phyloP scores from a whole-genome alignment of 2,888 invertebrate genomes.

The Drosophila villosipedis region DNA sequence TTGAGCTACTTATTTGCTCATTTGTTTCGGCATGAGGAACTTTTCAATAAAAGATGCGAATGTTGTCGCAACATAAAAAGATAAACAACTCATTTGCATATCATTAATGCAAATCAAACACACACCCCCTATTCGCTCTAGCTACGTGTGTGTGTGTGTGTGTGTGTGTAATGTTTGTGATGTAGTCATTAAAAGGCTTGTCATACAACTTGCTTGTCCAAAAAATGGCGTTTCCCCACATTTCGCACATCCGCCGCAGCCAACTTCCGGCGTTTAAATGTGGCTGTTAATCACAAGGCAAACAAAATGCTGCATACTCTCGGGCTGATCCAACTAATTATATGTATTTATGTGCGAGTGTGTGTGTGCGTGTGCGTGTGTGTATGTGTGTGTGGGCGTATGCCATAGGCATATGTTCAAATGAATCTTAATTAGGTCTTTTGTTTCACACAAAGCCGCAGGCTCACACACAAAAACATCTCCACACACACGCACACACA shows the following conservation, averaged over 20 bases:
- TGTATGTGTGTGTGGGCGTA: constrained; percentile 13
- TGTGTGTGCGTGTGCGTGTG: not conserved
- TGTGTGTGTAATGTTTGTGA: constrained; percentile 18
- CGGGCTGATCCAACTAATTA: constrained; percentile 63
- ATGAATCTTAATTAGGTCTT: constrained; percentile 66
- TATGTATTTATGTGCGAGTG: constrained; percentile 28
- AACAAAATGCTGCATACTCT: constrained; percentile 72
- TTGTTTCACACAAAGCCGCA: constrained; percentile 61
- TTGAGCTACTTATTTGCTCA: constrained; percentile 48
- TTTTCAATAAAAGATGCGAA: constrained; percentile 72
- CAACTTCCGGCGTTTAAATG: constrained; percentile 45
- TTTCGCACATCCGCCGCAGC: constrained; percentile 23
- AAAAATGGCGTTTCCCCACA: constrained; percentile 6
- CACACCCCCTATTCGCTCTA: not conserved
- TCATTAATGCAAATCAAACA: constrained; percentile 75
- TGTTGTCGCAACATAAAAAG: constrained; percentile 66
- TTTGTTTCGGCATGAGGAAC: constrained; percentile 65
- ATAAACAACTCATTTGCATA: constrained; percentile 82
- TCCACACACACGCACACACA: not conserved
- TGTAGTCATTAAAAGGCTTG: constrained; percentile 73
- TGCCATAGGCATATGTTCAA: constrained; percentile 57
- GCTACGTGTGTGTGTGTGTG: not conserved
- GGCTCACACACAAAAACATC: constrained; percentile 32
- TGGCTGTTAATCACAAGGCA: constrained; percentile 75
- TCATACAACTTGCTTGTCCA: constrained; percentile 36